Percentiles rank a stretch among this genome's conserved stretches.
Evolutionary conservation across 2,888 invertebrate species (phyloP).

Genomic region (Azorinus chamasolen): DNA sequence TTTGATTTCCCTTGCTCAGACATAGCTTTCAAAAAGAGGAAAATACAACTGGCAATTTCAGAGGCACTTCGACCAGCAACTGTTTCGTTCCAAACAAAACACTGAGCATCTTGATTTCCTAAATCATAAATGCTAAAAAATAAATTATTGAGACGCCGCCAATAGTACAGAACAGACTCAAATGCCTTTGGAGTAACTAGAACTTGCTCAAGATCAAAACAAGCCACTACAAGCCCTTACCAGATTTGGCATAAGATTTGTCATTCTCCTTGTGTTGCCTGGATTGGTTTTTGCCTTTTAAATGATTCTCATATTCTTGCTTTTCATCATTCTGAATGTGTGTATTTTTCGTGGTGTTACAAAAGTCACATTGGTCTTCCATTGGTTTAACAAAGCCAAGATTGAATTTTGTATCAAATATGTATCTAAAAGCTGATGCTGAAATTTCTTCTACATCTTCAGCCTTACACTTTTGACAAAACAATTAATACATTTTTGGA

Average conservation of each 20-base stretch:
- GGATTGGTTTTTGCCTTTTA: slow-evolving; percentile 18
- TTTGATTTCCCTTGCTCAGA: slow-evolving; percentile 18
- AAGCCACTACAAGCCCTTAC: slow-evolving; percentile 16
- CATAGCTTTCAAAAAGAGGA: slow-evolving; percentile 24
- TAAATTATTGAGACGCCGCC: slow-evolving; percentile 30
- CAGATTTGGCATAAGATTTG: slow-evolving; percentile 20
- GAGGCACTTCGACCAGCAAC: slow-evolving; percentile 40
- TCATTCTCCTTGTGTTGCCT: slow-evolving; percentile 32
- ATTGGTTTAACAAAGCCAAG: slow-evolving; percentile 25
- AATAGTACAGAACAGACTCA: slow-evolving; percentile 45
- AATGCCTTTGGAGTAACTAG: slow-evolving; percentile 42
- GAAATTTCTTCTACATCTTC: not conserved
- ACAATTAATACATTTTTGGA: slow-evolving; percentile 22
- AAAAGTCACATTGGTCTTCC: slow-evolving; percentile 27
- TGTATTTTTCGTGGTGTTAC: slow-evolving; percentile 6
- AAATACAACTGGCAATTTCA: slow-evolving; percentile 51
- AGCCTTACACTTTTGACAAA: not conserved
- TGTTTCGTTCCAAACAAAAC: slow-evolving; percentile 48
- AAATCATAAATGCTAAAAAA: slow-evolving; percentile 49
- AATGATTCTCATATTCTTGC: slow-evolving; percentile 30
- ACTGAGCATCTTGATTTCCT: slow-evolving; percentile 21
- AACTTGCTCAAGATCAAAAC: slow-evolving; percentile 50
- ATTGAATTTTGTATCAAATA: slow-evolving; percentile 28
- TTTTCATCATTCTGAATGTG: not conserved
- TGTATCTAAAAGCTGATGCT: not conserved